Percentiles rank a stretch among this genome's conserved stretches.
These are phyloP conservation scores for Eupithecia vulgata DNA, from an alignment of 2,888 invertebrate species.

Conservation along the genomic window DNA sequence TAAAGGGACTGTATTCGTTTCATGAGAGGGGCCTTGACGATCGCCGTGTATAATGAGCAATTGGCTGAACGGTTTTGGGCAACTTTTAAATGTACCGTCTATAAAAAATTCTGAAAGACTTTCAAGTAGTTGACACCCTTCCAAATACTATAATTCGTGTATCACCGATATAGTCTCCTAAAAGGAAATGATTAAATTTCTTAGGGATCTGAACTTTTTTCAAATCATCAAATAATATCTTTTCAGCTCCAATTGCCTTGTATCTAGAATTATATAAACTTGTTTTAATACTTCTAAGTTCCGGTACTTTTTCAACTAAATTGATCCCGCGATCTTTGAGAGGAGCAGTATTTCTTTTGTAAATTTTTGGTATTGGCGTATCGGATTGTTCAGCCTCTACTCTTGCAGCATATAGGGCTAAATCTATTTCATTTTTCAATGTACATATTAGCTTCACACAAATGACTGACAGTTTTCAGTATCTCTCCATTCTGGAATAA, in stretches of 20 bases:
- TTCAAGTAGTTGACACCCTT: not conserved
- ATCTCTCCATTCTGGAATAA: not conserved
- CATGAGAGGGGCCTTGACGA: not conserved
- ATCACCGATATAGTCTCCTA: not conserved
- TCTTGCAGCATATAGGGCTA: not conserved
- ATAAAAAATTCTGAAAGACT: not conserved
- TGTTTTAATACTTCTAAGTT: not conserved
- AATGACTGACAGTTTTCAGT: not conserved
- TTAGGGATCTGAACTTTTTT: not conserved
- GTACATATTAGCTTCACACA: not conserved
- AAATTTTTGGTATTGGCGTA: not conserved
- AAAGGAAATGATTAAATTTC: not conserved
- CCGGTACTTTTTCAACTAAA: conserved; percentile 2
- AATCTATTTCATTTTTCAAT: not conserved
- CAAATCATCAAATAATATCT: not conserved
- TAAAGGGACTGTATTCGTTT: not conserved
- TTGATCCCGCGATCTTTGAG: not conserved
- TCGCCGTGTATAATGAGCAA: not conserved
- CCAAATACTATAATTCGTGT: not conserved
- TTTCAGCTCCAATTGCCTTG: not conserved
- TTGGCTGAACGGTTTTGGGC: not conserved
- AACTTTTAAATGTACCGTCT: not conserved
- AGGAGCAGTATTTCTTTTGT: not conserved
- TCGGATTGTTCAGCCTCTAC: not conserved
- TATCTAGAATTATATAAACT: conserved; percentile 5